phyloP scores from a whole-genome alignment of 2,113 vertebrate species.

The Pelodiscus sinensis region DNA sequence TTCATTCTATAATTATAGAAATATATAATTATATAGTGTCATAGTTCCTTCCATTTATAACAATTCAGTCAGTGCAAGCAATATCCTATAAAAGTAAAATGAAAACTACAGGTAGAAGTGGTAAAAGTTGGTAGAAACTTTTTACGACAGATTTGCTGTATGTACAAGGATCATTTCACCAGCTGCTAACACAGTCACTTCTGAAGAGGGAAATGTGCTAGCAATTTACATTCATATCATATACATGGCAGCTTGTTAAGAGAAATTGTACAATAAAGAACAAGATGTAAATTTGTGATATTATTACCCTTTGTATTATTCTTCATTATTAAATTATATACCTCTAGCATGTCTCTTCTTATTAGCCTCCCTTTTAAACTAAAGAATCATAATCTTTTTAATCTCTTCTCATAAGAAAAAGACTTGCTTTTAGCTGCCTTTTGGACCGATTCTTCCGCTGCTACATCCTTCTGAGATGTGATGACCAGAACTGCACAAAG shows the following conservation, averaged over 20 bases:
- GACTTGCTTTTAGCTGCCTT: background rate
- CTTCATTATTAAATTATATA: background rate
- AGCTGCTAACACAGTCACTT: background rate
- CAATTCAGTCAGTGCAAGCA: background rate
- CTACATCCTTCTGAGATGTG: background rate
- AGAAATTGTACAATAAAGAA: background rate
- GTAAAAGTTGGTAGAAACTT: background rate
- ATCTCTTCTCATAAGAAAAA: background rate
- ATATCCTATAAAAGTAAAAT: background rate
- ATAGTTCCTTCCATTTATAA: background rate
- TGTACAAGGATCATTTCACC: background rate
- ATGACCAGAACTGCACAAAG: conserved; percentile 1
- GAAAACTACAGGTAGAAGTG: background rate
- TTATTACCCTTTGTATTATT: background rate
- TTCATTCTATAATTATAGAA: background rate
- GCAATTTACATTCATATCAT: background rate
- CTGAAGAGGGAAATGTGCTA: background rate
- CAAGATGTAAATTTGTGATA: background rate
- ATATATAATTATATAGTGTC: background rate
- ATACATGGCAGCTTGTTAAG: background rate
- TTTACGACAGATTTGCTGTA: background rate
- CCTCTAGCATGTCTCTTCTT: background rate
- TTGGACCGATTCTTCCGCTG: background rate
- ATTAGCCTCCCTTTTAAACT: background rate
- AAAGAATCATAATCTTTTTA: conserved; percentile 11